Base-by-base conservation (phyloP, 1,140 invertebrate species). In the Patella vulgata region DNA sequence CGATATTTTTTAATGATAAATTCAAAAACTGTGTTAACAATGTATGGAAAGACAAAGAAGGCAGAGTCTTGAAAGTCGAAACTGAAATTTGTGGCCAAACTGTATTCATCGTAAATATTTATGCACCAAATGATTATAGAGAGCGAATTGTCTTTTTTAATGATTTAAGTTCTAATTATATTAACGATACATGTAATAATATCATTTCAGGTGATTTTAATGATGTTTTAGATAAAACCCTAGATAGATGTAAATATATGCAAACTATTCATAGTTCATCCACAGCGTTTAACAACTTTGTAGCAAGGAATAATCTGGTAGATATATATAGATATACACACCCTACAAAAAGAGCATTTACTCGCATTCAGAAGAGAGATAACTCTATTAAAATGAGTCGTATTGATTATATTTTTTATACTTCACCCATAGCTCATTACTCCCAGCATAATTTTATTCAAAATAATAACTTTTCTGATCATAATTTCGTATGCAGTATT, bases 141-240 rank as follows among this genome's bases (percentile, higher is more conserved):
- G 59, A 61, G 14, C 30, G 31, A 21, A 2, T 23, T 11, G 12
- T 31, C 12, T 61, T 54, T 61, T 53, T 61, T 19, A 3, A 36
- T 1, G 23, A 36, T 17, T 2, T 61, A 2, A 3, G 4, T 17
- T 21, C 31, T 31, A 53, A 53, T 28, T 8, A 46, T 30, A 4
- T 21, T 14, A 14, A 53, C 31, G 25, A 28, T 12, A 27, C 28
- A 1, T 46, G 53, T 53, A 5, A 54, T 54, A 9, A 6, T 21
- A 46, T 61, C 11, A 36, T 61, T 19, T 39, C n/a, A 53, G 59
- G 59, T 17, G 59, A 61, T 47, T 54, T 53, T 46, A 61, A 61
- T 47, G 52, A 19, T 8, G 36, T 27, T 1, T 17, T 61, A 9
- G 17, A 36, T n/a, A 39, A 33, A 6, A 21, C 3, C 21, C 14